phyloP scores from a whole-genome alignment of 23 tunicate species.

The Aplidium turbinatum region DNA sequence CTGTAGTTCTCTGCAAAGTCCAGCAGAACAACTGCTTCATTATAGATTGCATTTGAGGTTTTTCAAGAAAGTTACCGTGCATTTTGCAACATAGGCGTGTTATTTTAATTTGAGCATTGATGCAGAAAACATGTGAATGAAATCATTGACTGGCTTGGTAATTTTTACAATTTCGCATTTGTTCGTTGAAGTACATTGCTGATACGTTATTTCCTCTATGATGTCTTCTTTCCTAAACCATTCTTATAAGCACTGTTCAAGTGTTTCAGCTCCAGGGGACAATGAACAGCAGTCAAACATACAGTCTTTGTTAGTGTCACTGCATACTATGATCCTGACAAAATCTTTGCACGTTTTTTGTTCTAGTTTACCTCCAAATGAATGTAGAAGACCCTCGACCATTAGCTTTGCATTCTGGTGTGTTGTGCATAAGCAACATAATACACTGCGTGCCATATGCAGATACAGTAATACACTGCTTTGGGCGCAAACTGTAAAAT shows the following conservation, averaged over 20 bases:
- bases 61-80: not conserved
- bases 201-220: conserved; percentile 1
- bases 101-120: not conserved
- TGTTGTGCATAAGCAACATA: conserved; percentile 10
- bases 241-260: conserved; percentile 1
- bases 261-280: not conserved
- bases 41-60: not conserved
- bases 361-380: too few relatives aligned
- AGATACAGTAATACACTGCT: conserved; percentile 20
- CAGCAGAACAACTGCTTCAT: not conserved
- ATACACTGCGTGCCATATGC: not conserved
- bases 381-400: too few relatives aligned
- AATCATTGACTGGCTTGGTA: not conserved
- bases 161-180: not conserved
- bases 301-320: not conserved
- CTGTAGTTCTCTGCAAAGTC: conserved; percentile 23
- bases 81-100: conserved; percentile 5
- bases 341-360: conserved; percentile 12
- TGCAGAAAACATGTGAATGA: not conserved
- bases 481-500: conserved; percentile 9
- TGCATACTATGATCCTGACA: not conserved
- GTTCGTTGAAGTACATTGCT: conserved; percentile 4
- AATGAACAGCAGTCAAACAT: not conserved
- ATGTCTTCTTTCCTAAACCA: too few relatives aligned
- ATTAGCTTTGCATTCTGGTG: conserved; percentile 26